Evolutionary conservation across 2,113 vertebrate species (phyloP).

Genomic region (Xiphophorus maculatus): DNA sequence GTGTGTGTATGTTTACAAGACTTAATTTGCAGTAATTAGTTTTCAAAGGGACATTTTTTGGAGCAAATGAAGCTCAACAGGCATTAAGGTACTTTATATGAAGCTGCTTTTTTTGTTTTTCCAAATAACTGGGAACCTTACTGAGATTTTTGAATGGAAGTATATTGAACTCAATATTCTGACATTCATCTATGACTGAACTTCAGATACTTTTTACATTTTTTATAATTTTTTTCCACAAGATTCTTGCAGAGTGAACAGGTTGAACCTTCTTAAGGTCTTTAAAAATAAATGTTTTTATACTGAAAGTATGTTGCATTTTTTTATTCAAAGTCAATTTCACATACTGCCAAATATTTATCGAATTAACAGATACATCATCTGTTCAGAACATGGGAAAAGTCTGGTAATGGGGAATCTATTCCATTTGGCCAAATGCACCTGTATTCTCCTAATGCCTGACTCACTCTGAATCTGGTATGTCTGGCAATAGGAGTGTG

Average conservation of each 20-base stretch:
- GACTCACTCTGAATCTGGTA: neutral
- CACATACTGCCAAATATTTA: neutral
- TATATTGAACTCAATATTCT: neutral
- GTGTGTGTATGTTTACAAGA: neutral
- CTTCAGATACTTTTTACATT: constrained; percentile 2
- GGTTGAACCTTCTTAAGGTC: neutral
- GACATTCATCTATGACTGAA: constrained; percentile 7
- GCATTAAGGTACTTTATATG: constrained; percentile 23
- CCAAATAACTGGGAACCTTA: neutral
- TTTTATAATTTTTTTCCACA: constrained; percentile 20
- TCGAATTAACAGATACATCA: neutral
- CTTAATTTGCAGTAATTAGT: neutral
- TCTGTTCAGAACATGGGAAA: neutral
- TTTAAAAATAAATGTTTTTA: constrained; percentile 2
- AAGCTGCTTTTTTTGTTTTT: constrained; percentile 37
- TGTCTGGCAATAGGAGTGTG: neutral
- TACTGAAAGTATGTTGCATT: neutral
- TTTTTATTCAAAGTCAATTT: neutral
- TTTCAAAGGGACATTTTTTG: neutral
- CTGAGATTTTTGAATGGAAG: neutral
- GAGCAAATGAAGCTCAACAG: constrained; percentile 14
- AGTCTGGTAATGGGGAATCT: neutral
- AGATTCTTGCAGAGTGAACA: constrained; percentile 17
- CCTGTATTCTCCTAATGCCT: no score
- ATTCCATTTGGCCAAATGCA: neutral